Base-by-base conservation (phyloP, 2,113 vertebrate species). In the Todiramphus chloris region DNA sequence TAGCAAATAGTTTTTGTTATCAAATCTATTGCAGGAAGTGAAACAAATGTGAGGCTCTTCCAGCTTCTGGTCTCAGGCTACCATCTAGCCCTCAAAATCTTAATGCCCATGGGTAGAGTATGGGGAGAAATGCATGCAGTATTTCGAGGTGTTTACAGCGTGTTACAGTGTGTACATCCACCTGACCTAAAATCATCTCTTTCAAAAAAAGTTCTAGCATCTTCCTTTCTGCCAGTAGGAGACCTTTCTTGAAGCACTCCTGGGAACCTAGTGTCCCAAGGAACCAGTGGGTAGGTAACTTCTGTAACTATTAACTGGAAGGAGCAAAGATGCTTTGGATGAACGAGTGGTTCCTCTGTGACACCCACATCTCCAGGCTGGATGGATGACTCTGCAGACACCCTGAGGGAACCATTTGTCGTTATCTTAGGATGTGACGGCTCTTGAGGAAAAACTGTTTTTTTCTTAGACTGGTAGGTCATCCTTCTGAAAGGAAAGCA, bases 91-190 rank as follows among this genome's bases (percentile, higher is more conserved):
- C 16, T 77, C 18, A 53, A 31, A 90, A 67, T 48, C 27, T 72
- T 55, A 25, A 67, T 72, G 20, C 16, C 4, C 3, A 13, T 75
- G 37, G 6, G 13, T 68, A n/a, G n/a, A 85, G 10, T n/a, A 14
- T 21, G 6, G 8, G 8, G 14, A 8, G 6, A n/a, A 27, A 21
- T 16, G 1, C 63, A 7, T 7, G 1, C 0, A 0, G 9, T 27
- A 16, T 75, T 82, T 8, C 25, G 35, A 83, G 51, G 8, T 4
- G 6, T 78, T 55, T 67, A n/a, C 46, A 39, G 59, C n/a, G n/a
- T n/a, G n/a, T n/a, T n/a, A n/a, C n/a, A n/a, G n/a, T n/a, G n/a
- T n/a, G n/a, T 84, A 84, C 76, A 64, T 51, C 51, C 13, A 18
- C 43, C 9, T 0, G 0, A 44, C 6, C 2, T 92, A 74, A 88